Conservation (phyloP, 2,888 invertebrate species). For the Ochlodes sylvanus region DNA sequence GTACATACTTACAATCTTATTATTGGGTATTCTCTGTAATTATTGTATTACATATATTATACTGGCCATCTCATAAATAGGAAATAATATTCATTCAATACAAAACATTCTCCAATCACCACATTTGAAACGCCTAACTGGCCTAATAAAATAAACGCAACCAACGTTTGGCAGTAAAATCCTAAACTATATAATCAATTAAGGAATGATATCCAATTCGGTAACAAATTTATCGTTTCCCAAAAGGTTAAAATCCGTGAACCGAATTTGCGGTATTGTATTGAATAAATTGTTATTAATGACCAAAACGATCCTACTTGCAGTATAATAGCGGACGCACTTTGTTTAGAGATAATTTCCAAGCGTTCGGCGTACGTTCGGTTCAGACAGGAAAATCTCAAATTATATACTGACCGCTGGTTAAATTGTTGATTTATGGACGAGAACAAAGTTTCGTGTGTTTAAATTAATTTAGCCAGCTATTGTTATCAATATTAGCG, state of each 20-base stretch:
- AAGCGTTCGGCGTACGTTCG: constrained; percentile 49
- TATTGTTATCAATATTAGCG: background rate
- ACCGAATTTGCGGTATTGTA: constrained; percentile 78
- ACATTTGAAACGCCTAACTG: background rate
- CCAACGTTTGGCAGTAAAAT: constrained; percentile 37
- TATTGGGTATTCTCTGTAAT: too few species aligned
- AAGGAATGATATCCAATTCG: constrained; percentile 64
- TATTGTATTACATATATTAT: background rate
- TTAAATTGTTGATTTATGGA: constrained; percentile 37
- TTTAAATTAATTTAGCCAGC: background rate
- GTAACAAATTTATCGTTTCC: constrained; percentile 79
- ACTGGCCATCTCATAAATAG: background rate
- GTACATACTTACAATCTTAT: too few species aligned
- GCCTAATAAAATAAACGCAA: constrained; percentile 32
- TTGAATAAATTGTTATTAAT: constrained; percentile 84
- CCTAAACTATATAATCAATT: constrained; percentile 79
- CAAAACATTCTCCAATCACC: background rate
- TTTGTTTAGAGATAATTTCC: constrained; percentile 69
- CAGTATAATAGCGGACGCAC: constrained; percentile 71
- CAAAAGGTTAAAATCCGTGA: constrained; percentile 72
- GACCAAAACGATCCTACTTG: constrained; percentile 75
- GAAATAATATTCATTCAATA: background rate
- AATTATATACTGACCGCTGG: constrained; percentile 36
- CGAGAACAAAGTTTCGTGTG: background rate
- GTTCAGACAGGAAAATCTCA: constrained; percentile 43